Percentiles rank a stretch among this genome's conserved stretches.
These are phyloP conservation scores for Jordanella pulchra DNA, from an alignment of 2,797 vertebrate genomes.

Conservation along the genomic window DNA sequence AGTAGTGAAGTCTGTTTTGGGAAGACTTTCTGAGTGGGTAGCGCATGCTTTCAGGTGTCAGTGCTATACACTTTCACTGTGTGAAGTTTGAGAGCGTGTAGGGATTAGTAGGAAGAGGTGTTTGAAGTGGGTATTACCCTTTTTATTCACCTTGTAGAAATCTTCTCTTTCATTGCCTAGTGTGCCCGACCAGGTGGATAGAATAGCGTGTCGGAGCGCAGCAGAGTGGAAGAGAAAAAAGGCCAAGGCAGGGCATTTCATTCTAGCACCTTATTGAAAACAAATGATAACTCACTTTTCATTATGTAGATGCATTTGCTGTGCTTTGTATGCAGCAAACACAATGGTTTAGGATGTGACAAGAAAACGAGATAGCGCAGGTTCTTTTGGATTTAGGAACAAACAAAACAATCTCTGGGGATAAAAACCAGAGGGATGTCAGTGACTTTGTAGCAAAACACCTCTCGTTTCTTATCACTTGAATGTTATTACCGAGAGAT, in stretches of 20 bases:
- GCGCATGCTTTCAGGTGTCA: conserved; percentile 55
- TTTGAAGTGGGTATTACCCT: conserved; percentile 68
- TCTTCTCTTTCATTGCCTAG: conserved; percentile 53
- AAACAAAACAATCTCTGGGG: background rate
- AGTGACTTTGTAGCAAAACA: background rate
- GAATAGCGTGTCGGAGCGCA: conserved; percentile 19
- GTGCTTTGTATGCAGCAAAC: background rate
- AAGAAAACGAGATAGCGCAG: background rate
- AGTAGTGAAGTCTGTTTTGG: conserved; percentile 37
- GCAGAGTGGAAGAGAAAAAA: conserved; percentile 9
- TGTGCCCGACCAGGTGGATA: conserved; percentile 31
- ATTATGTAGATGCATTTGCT: background rate
- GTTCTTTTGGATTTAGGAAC: background rate
- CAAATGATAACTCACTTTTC: conserved; percentile 8
- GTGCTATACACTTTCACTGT: conserved; percentile 39
- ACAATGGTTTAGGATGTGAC: background rate
- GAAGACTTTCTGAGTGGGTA: conserved; percentile 49
- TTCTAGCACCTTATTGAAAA: conserved; percentile 8
- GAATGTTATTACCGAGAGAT: background rate
- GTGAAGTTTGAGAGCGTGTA: conserved; percentile 59
- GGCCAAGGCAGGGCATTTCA: conserved; percentile 12
- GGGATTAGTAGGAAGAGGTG: conserved; percentile 65
- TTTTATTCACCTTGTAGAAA: conserved; percentile 60
- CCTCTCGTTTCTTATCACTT: background rate
- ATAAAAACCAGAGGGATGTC: background rate